Base-by-base conservation (phyloP, 2,888 invertebrate genomes). In the Electrophaes corylata region DNA sequence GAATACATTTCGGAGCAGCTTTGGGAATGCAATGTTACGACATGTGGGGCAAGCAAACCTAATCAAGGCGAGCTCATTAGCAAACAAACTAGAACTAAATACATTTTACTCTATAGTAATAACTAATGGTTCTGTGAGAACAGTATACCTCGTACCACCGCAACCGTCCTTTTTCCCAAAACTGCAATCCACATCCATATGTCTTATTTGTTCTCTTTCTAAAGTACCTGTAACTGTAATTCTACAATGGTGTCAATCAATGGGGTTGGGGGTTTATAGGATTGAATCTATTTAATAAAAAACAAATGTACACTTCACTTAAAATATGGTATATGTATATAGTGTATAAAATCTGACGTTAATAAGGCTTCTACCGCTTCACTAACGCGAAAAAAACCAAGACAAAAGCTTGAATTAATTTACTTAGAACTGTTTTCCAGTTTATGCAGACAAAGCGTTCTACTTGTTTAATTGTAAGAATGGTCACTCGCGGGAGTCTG, bases 1-100 rank as follows among this genome's bases (percentile, higher is more conserved):
- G 70, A 71, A 78, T 76, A 75, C 67, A 72, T 77, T 76, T 76
- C 64, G 70, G 63, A 67, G 66, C 70, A 71, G 71, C 71, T 75
- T 75, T n/a, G 70, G 78, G 77, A 76, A 83, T 80, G 74, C 69
- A 71, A 68, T 67, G 67, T 75, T 73, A 71, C 72, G 69, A 72
- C 71, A 75, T 76, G 76, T 70, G 67, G 73, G 61, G 66, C 70
- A 71, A 70, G 71, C 67, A 71, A 69, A 73, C 73, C 67, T 71
- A 76, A 78, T 76, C 73, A 74, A 76, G 66, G 14, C 63, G 60
- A 59, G 68, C 72, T 76, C 75, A 78, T 78, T 79, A 76, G 57
- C 66, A 61, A 60, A 69, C 65, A 62, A 65, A 59, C 54, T 53
- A 53, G 57, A 57, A 71, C 70, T 66, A 66, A 68, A 69, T 71